Evolutionary conservation across 1,140 invertebrate genomes (phyloP).

Genomic region (Araneus ventricosus): DNA sequence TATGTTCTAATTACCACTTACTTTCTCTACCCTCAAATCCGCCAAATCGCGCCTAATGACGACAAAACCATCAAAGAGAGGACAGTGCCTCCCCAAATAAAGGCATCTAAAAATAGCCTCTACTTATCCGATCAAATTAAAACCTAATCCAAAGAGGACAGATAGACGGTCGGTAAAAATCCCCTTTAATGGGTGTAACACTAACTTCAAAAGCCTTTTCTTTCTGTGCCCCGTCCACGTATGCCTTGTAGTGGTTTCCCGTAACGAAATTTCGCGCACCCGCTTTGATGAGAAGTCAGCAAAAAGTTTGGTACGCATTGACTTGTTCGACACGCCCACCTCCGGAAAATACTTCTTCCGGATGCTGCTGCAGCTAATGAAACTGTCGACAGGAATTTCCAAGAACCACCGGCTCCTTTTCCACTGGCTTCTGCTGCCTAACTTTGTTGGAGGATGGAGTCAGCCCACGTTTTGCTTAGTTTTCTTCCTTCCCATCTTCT

Average conservation of each 20-base stretch:
- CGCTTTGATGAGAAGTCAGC: slow-evolving; percentile 8
- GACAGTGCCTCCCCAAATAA: too few relatives aligned
- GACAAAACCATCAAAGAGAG: too few relatives aligned
- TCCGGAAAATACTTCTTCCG: background rate
- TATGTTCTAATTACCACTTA: too few relatives aligned
- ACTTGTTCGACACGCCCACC: background rate
- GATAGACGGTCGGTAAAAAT: background rate
- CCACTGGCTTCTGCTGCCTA: background rate
- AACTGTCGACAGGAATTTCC: slow-evolving; percentile 52
- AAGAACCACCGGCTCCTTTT: background rate
- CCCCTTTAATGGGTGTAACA: background rate
- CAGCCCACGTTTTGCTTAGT: slow-evolving; percentile 46
- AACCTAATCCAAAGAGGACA: background rate
- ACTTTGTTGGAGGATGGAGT: slow-evolving; percentile 19
- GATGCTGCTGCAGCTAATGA: slow-evolving; percentile 18
- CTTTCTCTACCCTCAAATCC: too few relatives aligned
- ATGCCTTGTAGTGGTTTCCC: background rate
- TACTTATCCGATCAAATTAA: background rate
- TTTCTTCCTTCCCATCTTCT: background rate
- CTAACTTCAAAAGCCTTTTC: background rate
- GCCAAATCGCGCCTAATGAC: too few relatives aligned
- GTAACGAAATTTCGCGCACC: slow-evolving; percentile 15
- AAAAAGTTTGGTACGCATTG: slow-evolving; percentile 30
- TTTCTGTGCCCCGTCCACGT: background rate
- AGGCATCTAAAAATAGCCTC: background rate